Conservation (phyloP, 2,888 invertebrate genomes). For the Standfussiana lucernea region DNA sequence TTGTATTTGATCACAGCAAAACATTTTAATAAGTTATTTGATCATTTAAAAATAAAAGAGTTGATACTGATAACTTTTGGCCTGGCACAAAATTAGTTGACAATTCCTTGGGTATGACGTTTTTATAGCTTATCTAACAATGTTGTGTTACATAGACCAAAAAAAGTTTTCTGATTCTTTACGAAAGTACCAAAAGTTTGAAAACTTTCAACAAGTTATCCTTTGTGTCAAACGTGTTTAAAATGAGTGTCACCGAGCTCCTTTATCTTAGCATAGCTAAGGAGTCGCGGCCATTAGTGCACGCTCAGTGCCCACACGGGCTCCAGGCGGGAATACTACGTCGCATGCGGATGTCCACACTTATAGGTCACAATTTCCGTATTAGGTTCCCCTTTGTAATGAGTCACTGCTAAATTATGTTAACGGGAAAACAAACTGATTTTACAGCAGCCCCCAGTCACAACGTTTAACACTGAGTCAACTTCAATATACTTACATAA, state of each 20-base stretch:
- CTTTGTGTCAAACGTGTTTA: conserved; percentile 35
- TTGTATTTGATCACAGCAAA: conserved; percentile 13
- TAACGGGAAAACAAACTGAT: conserved; percentile 47
- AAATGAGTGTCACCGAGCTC: neutral
- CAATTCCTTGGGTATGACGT: neutral
- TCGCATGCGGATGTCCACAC: conserved; percentile 67
- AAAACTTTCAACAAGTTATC: conserved; percentile 24
- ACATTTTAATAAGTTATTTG: neutral
- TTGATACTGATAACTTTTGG: conserved; percentile 13
- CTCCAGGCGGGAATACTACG: conserved; percentile 20
- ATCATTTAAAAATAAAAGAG: neutral
- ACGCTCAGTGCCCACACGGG: neutral
- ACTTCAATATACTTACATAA: conserved; percentile 1
- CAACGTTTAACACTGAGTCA: neutral
- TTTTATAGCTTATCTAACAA: too few species aligned
- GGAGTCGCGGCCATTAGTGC: neutral
- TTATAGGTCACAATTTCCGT: conserved; percentile 80
- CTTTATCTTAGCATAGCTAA: neutral
- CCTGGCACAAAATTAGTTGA: neutral
- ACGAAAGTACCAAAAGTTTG: conserved; percentile 11
- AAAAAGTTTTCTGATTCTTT: conserved; percentile 13
- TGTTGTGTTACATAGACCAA: neutral
- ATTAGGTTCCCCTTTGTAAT: conserved; percentile 74
- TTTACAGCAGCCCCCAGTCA: neutral
- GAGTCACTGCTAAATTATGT: conserved; percentile 66